phyloP scores from a whole-genome alignment of 2,113 vertebrate species.

The Paramormyrops kingsleyae region DNA sequence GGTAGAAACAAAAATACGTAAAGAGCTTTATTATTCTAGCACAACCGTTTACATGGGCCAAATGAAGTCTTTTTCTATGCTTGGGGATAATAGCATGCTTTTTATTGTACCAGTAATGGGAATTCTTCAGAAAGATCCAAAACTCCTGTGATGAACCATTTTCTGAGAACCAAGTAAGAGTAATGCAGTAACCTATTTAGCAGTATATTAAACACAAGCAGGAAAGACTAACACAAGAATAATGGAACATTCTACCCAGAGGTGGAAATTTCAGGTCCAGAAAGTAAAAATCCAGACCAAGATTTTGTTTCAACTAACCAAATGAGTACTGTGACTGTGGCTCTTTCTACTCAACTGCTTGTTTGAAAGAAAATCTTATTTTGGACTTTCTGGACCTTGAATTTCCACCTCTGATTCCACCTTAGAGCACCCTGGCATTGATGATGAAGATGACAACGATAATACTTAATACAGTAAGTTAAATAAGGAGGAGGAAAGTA shows the following conservation, averaged over 20 bases:
- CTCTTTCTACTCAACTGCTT: not conserved
- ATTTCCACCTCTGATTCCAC: not conserved
- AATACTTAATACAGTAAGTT: not conserved
- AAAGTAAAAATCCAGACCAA: not conserved
- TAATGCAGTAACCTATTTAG: not conserved
- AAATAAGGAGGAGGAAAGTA: not conserved
- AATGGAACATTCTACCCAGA: not conserved
- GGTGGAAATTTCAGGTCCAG: not conserved
- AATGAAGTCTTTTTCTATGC: not conserved
- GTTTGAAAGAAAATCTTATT: not conserved
- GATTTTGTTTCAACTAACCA: not conserved
- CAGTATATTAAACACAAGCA: not conserved
- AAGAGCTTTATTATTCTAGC: not conserved
- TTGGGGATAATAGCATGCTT: not conserved
- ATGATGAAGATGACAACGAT: not conserved
- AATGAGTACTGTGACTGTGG: not conserved
- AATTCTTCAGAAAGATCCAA: not conserved
- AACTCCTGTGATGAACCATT: not conserved
- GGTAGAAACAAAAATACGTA: not conserved
- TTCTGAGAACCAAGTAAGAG: not conserved
- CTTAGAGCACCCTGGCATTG: not conserved
- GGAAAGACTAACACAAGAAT: not conserved
- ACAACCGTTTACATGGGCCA: not conserved
- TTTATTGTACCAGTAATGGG: not conserved
- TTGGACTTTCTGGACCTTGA: not conserved